Base-by-base conservation (phyloP, 2,113 vertebrate species). In the Casuarius casuarius region DNA sequence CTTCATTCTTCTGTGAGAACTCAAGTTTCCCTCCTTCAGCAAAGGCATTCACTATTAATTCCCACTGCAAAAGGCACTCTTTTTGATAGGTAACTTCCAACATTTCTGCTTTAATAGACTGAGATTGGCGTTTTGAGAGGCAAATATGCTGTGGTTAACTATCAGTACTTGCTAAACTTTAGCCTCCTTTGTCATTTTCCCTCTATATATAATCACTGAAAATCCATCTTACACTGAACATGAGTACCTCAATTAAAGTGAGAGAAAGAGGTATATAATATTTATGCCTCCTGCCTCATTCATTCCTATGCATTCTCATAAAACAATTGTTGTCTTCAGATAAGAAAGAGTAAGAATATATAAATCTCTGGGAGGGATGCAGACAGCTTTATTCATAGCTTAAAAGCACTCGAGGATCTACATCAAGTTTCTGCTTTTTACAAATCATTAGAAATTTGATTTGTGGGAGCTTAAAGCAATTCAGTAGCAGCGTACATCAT, bases 121-220 rank as follows among this genome's bases (percentile, higher is more conserved):
- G 91, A 97, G 56, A 44, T n/a, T 92, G 77, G 74, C 54, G 92
- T 75, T 92, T 88, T 77, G 80, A 88, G 70, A 87, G 63, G 91
- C 86, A 96, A 89, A 58, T 48, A 89, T 62, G 94, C 62, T 90
- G 74, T 48, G 35, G 68, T 7, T 79, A 46, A 67, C 33, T 93
- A 95, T 82, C 93, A 73, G 63, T 93, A 87, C 93, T 96, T 96
- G 96, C 94, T 96, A 86, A 80, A 75, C 44, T 89, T 66, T 71
- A 65, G 31, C 23, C 80, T 91, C 77, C 81, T 56, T 86, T 88
- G 54, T 26, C 91, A 93, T 46, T 70, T 84, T 76, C 78, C 68
- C 67, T 68, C 68, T 5, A 9, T 56, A 25, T 61, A 70, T 87
- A 58, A 96, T 94, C 88, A n/a, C n/a, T 63, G 73, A 87, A 61